phyloP scores from a whole-genome alignment of 2,888 invertebrate genomes.

The Amiota minor region DNA sequence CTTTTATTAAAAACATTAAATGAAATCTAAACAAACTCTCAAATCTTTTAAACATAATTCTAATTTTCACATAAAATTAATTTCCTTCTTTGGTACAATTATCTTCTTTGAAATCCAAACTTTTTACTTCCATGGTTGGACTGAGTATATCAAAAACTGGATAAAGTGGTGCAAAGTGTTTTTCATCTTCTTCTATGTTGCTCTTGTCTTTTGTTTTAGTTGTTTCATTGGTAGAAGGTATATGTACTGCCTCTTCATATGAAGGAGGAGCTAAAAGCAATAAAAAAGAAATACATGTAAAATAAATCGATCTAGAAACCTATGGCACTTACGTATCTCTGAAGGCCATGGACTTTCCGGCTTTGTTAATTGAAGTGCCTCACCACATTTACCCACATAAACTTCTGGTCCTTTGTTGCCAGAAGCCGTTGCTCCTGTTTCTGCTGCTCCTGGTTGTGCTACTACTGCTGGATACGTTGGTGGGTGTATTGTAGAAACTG shows the following conservation, averaged over 20 bases:
- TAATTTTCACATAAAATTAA: no score
- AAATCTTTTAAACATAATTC: no score
- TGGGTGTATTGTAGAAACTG: conserved; percentile 37
- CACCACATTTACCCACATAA: no score
- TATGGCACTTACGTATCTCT: conserved; percentile 51
- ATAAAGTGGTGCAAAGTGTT: conserved; percentile 60
- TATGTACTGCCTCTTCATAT: conserved; percentile 66
- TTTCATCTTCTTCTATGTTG: conserved; percentile 35
- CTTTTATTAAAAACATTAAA: no score
- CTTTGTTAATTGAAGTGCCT: not conserved
- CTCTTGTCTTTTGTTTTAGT: conserved; percentile 40
- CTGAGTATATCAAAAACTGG: conserved; percentile 63
- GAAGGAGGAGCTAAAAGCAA: conserved; percentile 63
- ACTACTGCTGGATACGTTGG: conserved; percentile 35
- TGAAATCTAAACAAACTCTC: no score
- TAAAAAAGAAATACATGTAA: not conserved
- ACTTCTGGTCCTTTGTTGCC: not conserved
- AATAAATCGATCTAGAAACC: not conserved
- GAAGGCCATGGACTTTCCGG: conserved; percentile 53
- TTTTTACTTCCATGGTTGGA: conserved; percentile 25
- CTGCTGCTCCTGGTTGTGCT: conserved; percentile 8
- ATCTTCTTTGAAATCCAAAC: no score
- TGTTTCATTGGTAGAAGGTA: conserved; percentile 46
- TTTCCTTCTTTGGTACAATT: no score
- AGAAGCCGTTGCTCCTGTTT: conserved; percentile 32